Conservation (phyloP, 2,888 invertebrate species). For the Polyploca ridens region DNA sequence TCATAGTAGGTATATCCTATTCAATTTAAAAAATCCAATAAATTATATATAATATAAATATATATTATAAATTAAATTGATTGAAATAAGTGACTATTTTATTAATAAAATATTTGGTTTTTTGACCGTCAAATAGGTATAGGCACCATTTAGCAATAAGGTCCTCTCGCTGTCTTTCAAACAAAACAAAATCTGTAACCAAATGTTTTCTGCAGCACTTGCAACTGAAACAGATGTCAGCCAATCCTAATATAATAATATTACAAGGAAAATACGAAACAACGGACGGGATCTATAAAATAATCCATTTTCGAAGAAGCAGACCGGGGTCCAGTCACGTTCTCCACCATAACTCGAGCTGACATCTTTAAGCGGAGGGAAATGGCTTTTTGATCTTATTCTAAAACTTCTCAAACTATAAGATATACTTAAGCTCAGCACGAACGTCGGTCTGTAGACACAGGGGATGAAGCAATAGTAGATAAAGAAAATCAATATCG, state of each 20-base stretch:
- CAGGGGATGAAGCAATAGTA: conserved; percentile 16
- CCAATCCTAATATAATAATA: conserved; percentile 11
- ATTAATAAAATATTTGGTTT: no score
- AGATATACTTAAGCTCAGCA: conserved; percentile 29
- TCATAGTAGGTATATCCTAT: no score
- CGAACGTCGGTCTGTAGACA: conserved; percentile 19
- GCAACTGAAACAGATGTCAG: conserved; percentile 7
- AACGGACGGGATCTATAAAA: conserved; percentile 41
- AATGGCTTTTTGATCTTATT: conserved; percentile 74
- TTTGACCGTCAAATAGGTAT: no score
- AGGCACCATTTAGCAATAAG: no score
- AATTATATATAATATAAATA: no score
- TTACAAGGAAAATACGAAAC: conserved; percentile 31
- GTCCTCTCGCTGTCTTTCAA: no score
- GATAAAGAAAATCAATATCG: conserved; percentile 19
- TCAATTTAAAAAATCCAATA: no score
- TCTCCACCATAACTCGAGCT: conserved; percentile 65
- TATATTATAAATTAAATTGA: no score
- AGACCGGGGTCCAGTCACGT: conserved; percentile 67
- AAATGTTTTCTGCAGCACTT: neutral
- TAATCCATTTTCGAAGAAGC: conserved; percentile 45
- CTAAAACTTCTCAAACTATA: conserved; percentile 41
- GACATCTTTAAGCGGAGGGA: conserved; percentile 67
- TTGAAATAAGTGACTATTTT: no score
- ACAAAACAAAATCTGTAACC: neutral